Conservation (phyloP, 2,113 vertebrate species). For the Opisthocomus hoazin region DNA sequence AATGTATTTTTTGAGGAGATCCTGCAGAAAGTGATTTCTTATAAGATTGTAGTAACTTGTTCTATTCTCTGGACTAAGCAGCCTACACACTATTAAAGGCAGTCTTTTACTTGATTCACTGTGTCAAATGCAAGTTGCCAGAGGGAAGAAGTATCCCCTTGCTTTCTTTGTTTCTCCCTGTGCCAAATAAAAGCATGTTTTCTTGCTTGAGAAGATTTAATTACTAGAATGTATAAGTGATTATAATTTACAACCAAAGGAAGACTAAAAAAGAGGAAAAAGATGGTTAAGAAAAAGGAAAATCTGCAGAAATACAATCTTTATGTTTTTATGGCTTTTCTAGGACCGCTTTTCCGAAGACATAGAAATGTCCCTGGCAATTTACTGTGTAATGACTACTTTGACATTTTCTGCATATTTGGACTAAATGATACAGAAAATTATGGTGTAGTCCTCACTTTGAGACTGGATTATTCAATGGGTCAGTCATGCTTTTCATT, state of each 20-base stretch:
- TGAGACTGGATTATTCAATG: not conserved
- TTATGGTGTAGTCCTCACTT: not conserved
- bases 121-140: not conserved
- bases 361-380: not conserved
- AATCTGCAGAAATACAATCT: not conserved
- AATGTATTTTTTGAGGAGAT: not conserved
- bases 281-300: not conserved
- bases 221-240: not conserved
- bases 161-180: not conserved
- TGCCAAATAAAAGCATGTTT: not conserved
- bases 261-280: not conserved
- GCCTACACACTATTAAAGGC: not conserved
- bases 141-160: not conserved
- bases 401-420: not conserved
- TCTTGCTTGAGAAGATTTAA: not conserved
- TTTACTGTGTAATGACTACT: not conserved
- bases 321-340: not conserved
- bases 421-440: not conserved
- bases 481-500: not conserved
- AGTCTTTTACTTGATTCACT: not conserved
- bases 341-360: not conserved
- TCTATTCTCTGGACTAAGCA: not conserved
- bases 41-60: not conserved
- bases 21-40: not conserved
- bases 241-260: not conserved